Percentiles rank a stretch among this genome's conserved stretches.
Evolutionary conservation across 37 sponge, comb jelly and placozoan genomes (phyloP).

Genomic region (Spongia lamella): DNA sequence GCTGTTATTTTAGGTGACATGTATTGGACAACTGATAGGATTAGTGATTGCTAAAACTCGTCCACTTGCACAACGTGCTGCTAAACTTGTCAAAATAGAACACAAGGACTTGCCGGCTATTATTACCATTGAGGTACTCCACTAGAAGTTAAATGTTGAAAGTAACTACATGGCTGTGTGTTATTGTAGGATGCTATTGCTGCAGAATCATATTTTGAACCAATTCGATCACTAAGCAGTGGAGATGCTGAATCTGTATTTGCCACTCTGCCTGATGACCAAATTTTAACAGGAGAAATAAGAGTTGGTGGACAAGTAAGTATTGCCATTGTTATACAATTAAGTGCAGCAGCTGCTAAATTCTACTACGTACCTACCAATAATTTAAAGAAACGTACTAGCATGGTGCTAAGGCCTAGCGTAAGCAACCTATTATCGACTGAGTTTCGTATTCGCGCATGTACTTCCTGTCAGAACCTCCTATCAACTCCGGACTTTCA

Average conservation of each 20-base stretch:
- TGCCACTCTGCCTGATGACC: slow-evolving; percentile 30
- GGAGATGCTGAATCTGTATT: slow-evolving; percentile 40
- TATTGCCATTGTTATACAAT: too few relatives aligned
- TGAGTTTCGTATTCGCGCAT: too few relatives aligned
- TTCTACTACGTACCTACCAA: too few relatives aligned
- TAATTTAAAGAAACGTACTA: too few relatives aligned
- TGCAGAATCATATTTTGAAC: slow-evolving; percentile 39
- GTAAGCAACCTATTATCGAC: too few relatives aligned
- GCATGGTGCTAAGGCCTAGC: too few relatives aligned
- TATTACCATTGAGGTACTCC: slow-evolving; percentile 79
- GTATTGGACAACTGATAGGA: slow-evolving; percentile 82
- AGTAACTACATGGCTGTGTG: not conserved
- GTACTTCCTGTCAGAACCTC: too few relatives aligned
- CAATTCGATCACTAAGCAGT: not conserved
- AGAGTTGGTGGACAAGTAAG: slow-evolving; percentile 63
- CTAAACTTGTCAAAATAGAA: slow-evolving; percentile 59
- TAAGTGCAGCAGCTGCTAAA: too few relatives aligned
- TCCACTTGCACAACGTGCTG: slow-evolving; percentile 67
- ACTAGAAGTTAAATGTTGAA: not conserved
- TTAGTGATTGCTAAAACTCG: slow-evolving; percentile 66
- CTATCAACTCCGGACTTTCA: too few relatives aligned
- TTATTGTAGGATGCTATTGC: slow-evolving; percentile 71
- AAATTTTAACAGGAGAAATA: slow-evolving; percentile 47
- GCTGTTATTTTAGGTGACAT: slow-evolving; percentile 12
- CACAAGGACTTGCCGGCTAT: slow-evolving; percentile 72